Base-by-base conservation (phyloP, 2,113 vertebrate species). In the Mirounga angustirostris region DNA sequence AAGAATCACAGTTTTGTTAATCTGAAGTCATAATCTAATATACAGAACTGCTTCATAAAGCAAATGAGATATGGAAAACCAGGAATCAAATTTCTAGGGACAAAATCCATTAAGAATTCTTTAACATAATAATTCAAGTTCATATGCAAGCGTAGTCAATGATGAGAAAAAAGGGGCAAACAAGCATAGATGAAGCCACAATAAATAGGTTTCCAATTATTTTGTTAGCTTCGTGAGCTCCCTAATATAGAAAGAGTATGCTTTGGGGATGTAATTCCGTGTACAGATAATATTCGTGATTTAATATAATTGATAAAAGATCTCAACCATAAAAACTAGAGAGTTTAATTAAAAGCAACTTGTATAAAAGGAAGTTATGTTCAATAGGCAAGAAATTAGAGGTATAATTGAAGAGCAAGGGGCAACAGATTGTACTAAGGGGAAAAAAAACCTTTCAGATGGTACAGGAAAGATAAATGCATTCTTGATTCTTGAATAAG, bases 251-350 rank as follows among this genome's bases (percentile, higher is more conserved):
- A 92, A 50, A 52, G 69, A 93, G 80, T 56, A 22, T 96, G 52
- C 69, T 97, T 96, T 65, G 84, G 46, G 79, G 71, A 67, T 82
- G 0, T 86, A 80, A 97, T 97, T 98, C 94, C 28, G 71, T 71
- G 90, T 67, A 71, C 33, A 26, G 73, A 56, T 95, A 90, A 94
- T 59, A 94, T 52, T 89, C 40, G 56, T 92, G 36, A 88, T 95
- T 81, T 95, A 83, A 79, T 95, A 76, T 96, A 97, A 98, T 90
- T 96, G 83, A 93, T 98, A 95, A 97, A 98, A 58, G 69, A 97
- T 89, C 83, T 98, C 93, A 97, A 61, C 93, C 95, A 81, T 96
- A 94, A 98, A 98, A 97, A 80, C 30, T 26, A 18, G 91, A 82
- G 65, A 84, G 21, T 94, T 97, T 97, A 97, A 97, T 98, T 98